Base-by-base conservation (phyloP, 2,888 invertebrate species). In the Lasioglossum leucozonium region DNA sequence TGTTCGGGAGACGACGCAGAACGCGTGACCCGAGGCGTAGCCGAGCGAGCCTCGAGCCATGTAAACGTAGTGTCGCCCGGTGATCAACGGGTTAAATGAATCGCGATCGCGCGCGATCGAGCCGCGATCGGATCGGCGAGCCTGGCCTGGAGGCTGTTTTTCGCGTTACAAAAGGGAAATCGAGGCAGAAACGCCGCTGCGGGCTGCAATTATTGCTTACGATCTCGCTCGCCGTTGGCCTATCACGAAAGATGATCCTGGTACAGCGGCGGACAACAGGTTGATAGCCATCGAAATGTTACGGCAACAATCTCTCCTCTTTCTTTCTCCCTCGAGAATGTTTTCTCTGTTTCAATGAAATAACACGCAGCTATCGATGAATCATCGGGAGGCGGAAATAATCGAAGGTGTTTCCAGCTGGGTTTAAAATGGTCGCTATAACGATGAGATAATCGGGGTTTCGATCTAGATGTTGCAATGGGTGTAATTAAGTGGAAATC, bases 221-320 rank as follows among this genome's bases (percentile, higher is more conserved):
- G 47, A 62, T 44, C 62, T 73, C 55, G 67, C 71, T 47, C 13
- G 72, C 80, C 77, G 80, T 62, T 85, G 85, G 85, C 84, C 84
- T 85, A 85, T 85, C 85, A 84, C 85, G 85, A 85, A 71, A 82
- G 85, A 85, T 80, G 84, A 83, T 77, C 84, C 82, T 37, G 37
- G 65, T 34, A 34, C 37, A 6, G 44, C 26, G 26, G 16, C 6
- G 73, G n/a, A 34, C 55, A 51, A 42, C 67, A 11, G 37, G 40
- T 55, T 55, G 79, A 80, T 74, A 74, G 44, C 71, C 34, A 75
- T 80, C 85, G 65, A 71, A 71, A 78, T 16, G 71, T 79, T 76
- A 79, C 79, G 76, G 69, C 74, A 84, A 78, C 73, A 47, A 26
- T 58, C 34, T 40, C 51, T 40, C 30, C 44, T 51, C 0, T 51